These are phyloP conservation scores for Myxocyprinus asiaticus DNA, from an alignment of 2,113 vertebrate species.

Conservation along the genomic window DNA sequence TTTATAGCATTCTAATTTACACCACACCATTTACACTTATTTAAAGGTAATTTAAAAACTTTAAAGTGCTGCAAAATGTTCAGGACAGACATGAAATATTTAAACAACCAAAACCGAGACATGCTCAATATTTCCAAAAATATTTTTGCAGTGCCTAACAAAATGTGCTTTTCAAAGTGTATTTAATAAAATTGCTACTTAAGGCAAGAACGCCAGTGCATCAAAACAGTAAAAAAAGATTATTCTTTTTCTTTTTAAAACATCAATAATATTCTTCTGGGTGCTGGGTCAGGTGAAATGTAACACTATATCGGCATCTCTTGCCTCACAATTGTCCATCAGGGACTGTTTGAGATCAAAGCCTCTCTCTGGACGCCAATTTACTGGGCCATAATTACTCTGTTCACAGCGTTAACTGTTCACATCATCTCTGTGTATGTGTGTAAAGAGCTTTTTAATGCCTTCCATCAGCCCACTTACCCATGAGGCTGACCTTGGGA, in stretches of 20 bases:
- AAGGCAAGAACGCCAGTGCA: too few species aligned
- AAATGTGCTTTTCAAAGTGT: neutral
- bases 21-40: neutral
- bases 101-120: neutral
- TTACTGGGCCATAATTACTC: conserved; percentile 38
- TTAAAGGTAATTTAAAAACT: neutral
- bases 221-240: too few species aligned
- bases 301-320: conserved; percentile 22
- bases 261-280: neutral
- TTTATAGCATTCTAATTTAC: neutral
- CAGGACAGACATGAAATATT: conserved; percentile 3
- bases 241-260: neutral
- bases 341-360: conserved; percentile 39
- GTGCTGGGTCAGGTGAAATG: conserved; percentile 1
- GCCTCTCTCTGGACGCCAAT: conserved; percentile 26
- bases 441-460: conserved; percentile 6
- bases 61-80: conserved; percentile 11
- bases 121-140: neutral
- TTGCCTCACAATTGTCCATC: conserved; percentile 16
- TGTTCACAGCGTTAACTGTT: conserved; percentile 22
- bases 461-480: neutral
- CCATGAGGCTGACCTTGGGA: neutral
- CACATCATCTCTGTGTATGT: neutral
- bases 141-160: neutral
- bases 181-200: too few species aligned